These are phyloP conservation scores for Setophaga coronata DNA, from an alignment of 2,113 vertebrate species.

Conservation along the genomic window DNA sequence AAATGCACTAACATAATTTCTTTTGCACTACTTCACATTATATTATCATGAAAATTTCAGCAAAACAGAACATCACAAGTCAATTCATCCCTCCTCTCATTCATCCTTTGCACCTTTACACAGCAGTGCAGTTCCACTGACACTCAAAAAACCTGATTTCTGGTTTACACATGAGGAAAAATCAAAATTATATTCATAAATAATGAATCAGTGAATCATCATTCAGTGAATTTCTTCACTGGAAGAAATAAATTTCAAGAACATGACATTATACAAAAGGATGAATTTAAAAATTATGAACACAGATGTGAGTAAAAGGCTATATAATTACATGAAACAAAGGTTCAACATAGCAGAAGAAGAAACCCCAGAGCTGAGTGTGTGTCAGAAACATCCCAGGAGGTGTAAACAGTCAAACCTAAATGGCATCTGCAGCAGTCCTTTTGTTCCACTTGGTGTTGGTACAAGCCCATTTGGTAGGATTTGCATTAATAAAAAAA, in stretches of 20 bases:
- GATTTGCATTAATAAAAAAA: not conserved
- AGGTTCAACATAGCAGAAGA: not conserved
- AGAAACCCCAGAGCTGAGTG: fast-evolving
- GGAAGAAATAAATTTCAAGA: not conserved
- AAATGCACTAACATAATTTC: not conserved
- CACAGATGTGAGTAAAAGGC: fast-evolving
- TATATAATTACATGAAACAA: not conserved
- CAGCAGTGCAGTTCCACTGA: not conserved
- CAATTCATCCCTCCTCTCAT: not conserved
- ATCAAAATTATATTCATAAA: not conserved
- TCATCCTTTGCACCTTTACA: not conserved
- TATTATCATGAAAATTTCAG: not conserved
- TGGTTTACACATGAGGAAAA: not conserved
- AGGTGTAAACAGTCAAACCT: not conserved
- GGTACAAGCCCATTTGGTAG: not conserved
- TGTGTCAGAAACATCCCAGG: not conserved
- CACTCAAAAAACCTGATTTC: not conserved
- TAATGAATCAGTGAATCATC: too few relatives aligned
- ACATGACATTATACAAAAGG: not conserved
- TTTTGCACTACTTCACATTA: not conserved
- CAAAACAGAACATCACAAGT: not conserved
- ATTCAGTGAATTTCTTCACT: too few relatives aligned
- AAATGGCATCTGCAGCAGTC: not conserved
- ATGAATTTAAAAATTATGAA: not conserved
- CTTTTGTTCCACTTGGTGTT: not conserved